Evolutionary conservation across 2,888 invertebrate species (phyloP).

Genomic region (Trichogramma dendrolimi): DNA sequence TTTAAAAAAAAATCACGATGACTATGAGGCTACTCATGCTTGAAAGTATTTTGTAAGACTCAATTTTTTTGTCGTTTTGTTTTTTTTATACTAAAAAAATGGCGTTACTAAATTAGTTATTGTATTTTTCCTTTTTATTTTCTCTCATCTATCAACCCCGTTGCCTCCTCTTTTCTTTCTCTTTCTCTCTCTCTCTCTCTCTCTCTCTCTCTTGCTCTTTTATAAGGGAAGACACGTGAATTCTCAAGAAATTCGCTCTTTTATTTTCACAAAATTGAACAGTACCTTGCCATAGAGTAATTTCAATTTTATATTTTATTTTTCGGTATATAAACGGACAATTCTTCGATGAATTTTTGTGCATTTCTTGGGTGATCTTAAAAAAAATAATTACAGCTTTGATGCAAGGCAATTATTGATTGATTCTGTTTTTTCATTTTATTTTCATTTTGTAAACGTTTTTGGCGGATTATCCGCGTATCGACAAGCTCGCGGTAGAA

Average conservation of each 20-base stretch:
- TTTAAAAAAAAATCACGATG: constrained; percentile 16
- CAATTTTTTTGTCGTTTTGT: constrained; percentile 11
- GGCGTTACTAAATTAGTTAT: constrained; percentile 30
- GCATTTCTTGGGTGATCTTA: too few species aligned
- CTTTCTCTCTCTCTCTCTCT: constrained; percentile 22
- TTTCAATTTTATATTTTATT: too few species aligned
- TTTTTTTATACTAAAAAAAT: constrained; percentile 22
- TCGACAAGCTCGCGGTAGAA: too few species aligned
- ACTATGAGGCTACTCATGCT: constrained; percentile 6
- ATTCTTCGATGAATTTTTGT: too few species aligned
- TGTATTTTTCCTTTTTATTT: constrained; percentile 25
- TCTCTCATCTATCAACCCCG: constrained; percentile 15
- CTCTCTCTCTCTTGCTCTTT: constrained; percentile 8
- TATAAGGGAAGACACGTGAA: constrained; percentile 30
- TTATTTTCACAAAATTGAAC: too few species aligned
- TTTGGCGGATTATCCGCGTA: too few species aligned
- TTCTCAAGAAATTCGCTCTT: constrained; percentile 24
- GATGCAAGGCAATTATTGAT: too few species aligned
- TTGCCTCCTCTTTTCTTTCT: constrained; percentile 8
- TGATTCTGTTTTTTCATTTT: too few species aligned
- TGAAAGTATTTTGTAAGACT: constrained; percentile 28
- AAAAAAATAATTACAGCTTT: too few species aligned
- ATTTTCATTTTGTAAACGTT: too few species aligned
- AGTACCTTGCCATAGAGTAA: too few species aligned
- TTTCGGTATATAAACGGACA: too few species aligned